Conservation (phyloP, 2,797 vertebrate species). For the Poecilia picta region DNA sequence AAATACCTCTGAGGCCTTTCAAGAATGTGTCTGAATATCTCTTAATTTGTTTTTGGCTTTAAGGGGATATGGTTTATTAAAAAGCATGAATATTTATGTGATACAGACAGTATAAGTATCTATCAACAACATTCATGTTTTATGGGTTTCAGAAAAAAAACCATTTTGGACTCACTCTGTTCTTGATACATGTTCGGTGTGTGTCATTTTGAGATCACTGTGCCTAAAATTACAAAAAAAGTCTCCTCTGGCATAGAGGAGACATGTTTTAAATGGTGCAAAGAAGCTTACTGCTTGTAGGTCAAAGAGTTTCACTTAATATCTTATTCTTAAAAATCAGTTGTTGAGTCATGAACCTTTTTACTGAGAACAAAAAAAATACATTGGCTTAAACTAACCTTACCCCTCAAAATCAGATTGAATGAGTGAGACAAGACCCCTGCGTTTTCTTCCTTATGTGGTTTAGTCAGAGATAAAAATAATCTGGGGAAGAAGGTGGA, state of each 20-base stretch:
- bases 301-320: not conserved
- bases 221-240: constrained; percentile 6
- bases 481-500: constrained; percentile 1
- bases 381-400: constrained; percentile 11
- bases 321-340: constrained; percentile 1
- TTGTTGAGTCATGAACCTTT: constrained; percentile 12
- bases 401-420: constrained; percentile 31
- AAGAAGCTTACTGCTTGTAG: not conserved
- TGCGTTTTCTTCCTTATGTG: constrained; percentile 8
- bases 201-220: constrained; percentile 57
- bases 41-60: constrained; percentile 68
- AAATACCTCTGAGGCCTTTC: constrained; percentile 71
- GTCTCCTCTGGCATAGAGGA: not conserved
- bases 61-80: constrained; percentile 72
- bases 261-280: not conserved
- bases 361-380: not conserved
- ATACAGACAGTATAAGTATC: constrained; percentile 64
- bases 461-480: constrained; percentile 28
- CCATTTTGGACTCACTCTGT: constrained; percentile 71
- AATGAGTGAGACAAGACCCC: constrained; percentile 17
- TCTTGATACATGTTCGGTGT: constrained; percentile 47
- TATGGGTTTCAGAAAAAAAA: constrained; percentile 68
- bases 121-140: constrained; percentile 75
- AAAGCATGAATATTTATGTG: constrained; percentile 74
- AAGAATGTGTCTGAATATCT: constrained; percentile 68